Conservation (phyloP, 2,888 invertebrate genomes). For the Parnassius glacialis region DNA sequence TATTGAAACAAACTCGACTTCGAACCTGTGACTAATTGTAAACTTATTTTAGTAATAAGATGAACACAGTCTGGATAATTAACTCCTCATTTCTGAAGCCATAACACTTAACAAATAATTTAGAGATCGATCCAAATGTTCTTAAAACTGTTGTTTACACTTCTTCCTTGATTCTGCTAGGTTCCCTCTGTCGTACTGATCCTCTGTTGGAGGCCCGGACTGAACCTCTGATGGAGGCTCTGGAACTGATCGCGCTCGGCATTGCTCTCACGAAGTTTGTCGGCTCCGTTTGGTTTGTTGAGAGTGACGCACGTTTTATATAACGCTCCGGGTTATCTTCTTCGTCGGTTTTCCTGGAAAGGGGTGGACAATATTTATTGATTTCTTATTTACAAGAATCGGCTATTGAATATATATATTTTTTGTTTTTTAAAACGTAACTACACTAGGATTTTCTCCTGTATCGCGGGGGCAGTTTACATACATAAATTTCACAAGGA, state of each 20-base stretch:
- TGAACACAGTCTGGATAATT: no score
- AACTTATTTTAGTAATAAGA: no score
- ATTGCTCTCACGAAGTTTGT: constrained; percentile 54
- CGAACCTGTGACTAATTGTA: no score
- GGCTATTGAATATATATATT: no score
- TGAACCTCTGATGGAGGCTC: constrained; percentile 63
- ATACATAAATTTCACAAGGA: no score
- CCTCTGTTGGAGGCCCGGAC: constrained; percentile 53
- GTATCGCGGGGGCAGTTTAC: no score
- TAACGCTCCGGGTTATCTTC: constrained; percentile 53
- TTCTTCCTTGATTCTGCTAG: constrained; percentile 31
- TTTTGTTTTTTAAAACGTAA: no score
- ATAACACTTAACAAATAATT: constrained; percentile 30
- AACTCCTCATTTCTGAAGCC: no score
- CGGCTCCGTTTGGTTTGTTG: constrained; percentile 39
- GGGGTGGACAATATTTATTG: not conserved
- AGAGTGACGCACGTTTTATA: constrained; percentile 42
- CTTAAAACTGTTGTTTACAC: constrained; percentile 11
- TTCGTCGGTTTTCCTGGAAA: constrained; percentile 46
- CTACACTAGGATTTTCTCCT: no score
- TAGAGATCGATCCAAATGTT: constrained; percentile 25
- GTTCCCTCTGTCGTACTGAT: constrained; percentile 29
- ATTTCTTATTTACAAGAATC: not conserved
- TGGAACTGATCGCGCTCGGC: constrained; percentile 56
- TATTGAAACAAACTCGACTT: no score